Percentiles rank a stretch among this genome's conserved stretches.
Evolutionary conservation across 1,140 invertebrate species (phyloP).

Genomic region (Penaeus indicus): DNA sequence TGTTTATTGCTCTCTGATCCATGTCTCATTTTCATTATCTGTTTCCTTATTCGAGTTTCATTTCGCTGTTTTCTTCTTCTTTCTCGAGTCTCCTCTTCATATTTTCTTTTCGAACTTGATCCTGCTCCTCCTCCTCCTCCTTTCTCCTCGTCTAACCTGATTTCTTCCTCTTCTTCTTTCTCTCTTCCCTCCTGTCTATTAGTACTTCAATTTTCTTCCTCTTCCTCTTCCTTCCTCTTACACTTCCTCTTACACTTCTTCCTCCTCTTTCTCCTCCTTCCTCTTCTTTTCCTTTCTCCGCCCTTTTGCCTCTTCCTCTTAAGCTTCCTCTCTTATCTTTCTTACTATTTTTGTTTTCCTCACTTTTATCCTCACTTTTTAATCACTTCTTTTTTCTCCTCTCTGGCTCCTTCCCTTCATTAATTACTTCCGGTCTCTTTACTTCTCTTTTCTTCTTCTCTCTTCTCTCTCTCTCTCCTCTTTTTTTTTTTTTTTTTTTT

Average conservation of each 20-base stretch:
- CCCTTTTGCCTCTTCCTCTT: neutral
- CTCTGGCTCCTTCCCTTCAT: no score
- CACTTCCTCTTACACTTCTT: no score
- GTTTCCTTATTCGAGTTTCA: no score
- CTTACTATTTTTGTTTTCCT: neutral
- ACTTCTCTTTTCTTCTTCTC: conserved; percentile 12
- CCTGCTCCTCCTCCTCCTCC: no score
- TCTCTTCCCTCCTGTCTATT: neutral
- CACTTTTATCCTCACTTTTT: no score
- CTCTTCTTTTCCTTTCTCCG: neutral
- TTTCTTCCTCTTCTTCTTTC: neutral
- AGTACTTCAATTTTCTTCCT: no score
- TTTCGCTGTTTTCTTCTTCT: no score
- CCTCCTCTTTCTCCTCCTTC: neutral
- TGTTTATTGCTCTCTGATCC: no score
- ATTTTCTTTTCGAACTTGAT: conserved; percentile 27
- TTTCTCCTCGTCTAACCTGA: neutral
- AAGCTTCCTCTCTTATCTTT: neutral
- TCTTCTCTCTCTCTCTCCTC: neutral
- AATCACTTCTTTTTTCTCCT: no score
- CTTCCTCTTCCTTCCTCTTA: neutral
- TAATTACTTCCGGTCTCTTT: no score
- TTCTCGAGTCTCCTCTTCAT: neutral
- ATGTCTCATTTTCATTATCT: no score
- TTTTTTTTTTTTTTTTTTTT: neutral